Evolutionary conservation across 1,140 invertebrate genomes (phyloP).

Genomic region (Pectinophora gossypiella): DNA sequence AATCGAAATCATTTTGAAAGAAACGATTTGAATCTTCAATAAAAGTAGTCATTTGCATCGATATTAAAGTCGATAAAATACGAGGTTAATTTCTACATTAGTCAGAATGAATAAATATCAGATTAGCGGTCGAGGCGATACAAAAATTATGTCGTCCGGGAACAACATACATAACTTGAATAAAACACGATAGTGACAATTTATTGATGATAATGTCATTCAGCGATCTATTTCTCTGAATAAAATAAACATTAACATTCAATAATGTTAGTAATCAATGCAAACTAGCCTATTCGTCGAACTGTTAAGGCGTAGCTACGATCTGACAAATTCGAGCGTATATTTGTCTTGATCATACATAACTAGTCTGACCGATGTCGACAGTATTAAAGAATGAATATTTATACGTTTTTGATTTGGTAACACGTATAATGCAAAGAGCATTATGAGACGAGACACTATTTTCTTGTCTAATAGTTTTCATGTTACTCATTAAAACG

Average conservation of each 20-base stretch:
- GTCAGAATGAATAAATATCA: conserved; percentile 1
- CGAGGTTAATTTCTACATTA: neutral
- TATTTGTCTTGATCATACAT: neutral
- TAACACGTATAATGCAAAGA: too few species aligned
- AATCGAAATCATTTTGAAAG: too few species aligned
- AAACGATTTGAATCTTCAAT: too few species aligned
- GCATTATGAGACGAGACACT: too few species aligned
- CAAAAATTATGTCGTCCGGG: conserved; percentile 14
- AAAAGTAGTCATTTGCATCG: neutral
- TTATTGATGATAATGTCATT: conserved; percentile 8
- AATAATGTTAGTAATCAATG: conserved; percentile 44
- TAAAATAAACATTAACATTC: conserved; percentile 48
- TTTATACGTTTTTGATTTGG: neutral
- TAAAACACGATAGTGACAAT: neutral
- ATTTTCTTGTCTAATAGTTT: too few species aligned
- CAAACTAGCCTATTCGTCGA: neutral
- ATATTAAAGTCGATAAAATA: neutral
- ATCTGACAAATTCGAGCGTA: neutral
- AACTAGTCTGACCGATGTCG: neutral
- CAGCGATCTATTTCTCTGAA: conserved; percentile 35
- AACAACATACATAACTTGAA: conserved; percentile 8
- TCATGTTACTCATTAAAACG: too few species aligned
- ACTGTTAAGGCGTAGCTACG: neutral
- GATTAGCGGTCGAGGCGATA: neutral
- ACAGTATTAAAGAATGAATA: neutral